Evolutionary conservation across 2,113 vertebrate species (phyloP).

Genomic region (Planiliza haematocheilus): DNA sequence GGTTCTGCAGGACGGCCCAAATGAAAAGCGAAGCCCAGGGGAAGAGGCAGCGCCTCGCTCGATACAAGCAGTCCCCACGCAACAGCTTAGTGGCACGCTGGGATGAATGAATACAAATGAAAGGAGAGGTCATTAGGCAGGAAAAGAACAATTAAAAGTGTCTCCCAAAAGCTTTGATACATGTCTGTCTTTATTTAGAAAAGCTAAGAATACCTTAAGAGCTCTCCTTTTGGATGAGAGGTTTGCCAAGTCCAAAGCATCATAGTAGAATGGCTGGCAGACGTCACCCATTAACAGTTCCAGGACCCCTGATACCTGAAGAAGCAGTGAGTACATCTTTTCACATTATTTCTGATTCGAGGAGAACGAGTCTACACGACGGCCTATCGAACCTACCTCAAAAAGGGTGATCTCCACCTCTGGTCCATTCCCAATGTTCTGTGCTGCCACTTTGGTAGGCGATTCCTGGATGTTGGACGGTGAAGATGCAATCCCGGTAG

Average conservation of each 20-base stretch:
- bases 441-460: slow-evolving; percentile 3
- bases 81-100: slow-evolving; percentile 68
- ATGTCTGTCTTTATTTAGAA: neutral
- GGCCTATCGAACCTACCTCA: slow-evolving; percentile 60
- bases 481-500: neutral
- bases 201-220: slow-evolving; percentile 70
- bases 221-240: slow-evolving; percentile 61
- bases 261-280: slow-evolving; percentile 83
- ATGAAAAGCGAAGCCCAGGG: slow-evolving; percentile 90
- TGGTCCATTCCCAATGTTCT: neutral
- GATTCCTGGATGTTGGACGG: neutral
- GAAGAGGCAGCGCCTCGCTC: slow-evolving; percentile 40
- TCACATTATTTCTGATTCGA: neutral
- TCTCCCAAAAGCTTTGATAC: neutral
- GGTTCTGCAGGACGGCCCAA: slow-evolving; percentile 91
- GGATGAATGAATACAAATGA: neutral
- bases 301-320: slow-evolving; percentile 84
- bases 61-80: slow-evolving; percentile 48
- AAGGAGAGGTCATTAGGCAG: neutral
- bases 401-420: slow-evolving; percentile 68
- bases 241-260: slow-evolving; percentile 45
- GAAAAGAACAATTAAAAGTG: neutral
- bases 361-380: neutral
- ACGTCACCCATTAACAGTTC: slow-evolving; percentile 85
- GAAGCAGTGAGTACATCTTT: neutral